Conservation (phyloP, 1,140 invertebrate genomes). For the Trachelipus rathkii region DNA sequence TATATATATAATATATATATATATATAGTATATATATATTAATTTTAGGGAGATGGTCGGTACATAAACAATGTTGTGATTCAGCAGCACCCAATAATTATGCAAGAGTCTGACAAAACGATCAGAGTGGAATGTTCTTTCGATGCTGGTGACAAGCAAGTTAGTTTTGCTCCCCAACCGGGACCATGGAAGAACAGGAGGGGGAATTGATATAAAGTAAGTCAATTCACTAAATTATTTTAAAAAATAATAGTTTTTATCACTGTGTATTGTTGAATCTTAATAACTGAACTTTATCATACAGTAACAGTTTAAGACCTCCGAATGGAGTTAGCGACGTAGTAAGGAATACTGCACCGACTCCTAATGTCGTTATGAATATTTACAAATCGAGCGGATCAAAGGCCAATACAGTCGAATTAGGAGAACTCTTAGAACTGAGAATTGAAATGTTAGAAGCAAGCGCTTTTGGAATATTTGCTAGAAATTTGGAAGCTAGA, state of each 20-base stretch:
- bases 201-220: conserved; percentile 45
- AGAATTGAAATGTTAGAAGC: conserved; percentile 54
- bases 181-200: conserved; percentile 47
- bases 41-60: too few species aligned
- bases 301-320: too few species aligned
- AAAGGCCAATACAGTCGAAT: conserved; percentile 54
- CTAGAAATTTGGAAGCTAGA: conserved; percentile 55
- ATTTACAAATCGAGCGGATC: conserved; percentile 52
- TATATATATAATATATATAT: too few species aligned
- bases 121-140: conserved; percentile 55
- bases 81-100: conserved; percentile 56
- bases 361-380: conserved; percentile 55
- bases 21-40: too few species aligned
- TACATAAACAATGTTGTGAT: conserved; percentile 57
- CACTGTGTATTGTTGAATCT: too few species aligned
- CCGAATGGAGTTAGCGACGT: too few species aligned
- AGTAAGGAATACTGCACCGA: conserved; percentile 57
- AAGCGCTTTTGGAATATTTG: conserved; percentile 56
- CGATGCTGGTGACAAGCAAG: conserved; percentile 53
- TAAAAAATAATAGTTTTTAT: too few species aligned
- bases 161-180: conserved; percentile 50
- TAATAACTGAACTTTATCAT: too few species aligned
- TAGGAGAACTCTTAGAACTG: conserved; percentile 55
- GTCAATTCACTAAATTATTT: background rate
- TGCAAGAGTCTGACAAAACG: conserved; percentile 55